Evolutionary conservation across 2,797 vertebrate genomes (phyloP), one percentile per base, ranked within the genome.

Genomic region (Xenentodon cancila): DNA sequence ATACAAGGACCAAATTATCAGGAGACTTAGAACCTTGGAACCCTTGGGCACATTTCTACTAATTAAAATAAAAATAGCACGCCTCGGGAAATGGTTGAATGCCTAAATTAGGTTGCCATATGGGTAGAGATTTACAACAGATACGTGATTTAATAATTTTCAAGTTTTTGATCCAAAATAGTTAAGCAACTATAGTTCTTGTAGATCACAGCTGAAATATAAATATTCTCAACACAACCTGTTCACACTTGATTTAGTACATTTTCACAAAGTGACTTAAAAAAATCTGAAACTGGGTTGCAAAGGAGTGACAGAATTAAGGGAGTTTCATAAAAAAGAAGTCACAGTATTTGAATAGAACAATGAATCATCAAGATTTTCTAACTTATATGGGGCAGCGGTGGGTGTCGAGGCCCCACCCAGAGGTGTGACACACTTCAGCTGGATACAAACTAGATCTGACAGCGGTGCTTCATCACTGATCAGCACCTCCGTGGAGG

Each of bases 41-140:
- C 77, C 89, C 85, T 64, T 3, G 51, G 85, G 88, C 73, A 71
- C 60, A 59, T 80, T 81, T 86, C 71, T 68, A 81, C 89, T 90
- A 90, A 93, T 93, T 92, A 90, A 55, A 80, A 64, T 82, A 81
- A 77, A 91, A 90, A 91, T 89, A 90, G 86, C 52, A 69, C n/a
- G n/a, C 71, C 57, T 30, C 30, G 15, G 9, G 80, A 64, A 59
- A 58, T 59, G 32, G 63, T 62, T 77, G 48, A 72, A 66, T 0
- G 19, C 48, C 62, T 68, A 78, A 89, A 86, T 75, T 62, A 71
- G 80, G 67, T 73, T 85, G 58, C 45, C 61, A 54, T 68, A 69
- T 42, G 67, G 44, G 47, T 42, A 40, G 16, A 59, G 21, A 30
- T 40, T 52, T 65, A 30, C 61, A 59, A 68, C 30, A 47, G 54